Evolutionary conservation across 2,888 invertebrate species (phyloP).

Genomic region (Drepana falcataria): DNA sequence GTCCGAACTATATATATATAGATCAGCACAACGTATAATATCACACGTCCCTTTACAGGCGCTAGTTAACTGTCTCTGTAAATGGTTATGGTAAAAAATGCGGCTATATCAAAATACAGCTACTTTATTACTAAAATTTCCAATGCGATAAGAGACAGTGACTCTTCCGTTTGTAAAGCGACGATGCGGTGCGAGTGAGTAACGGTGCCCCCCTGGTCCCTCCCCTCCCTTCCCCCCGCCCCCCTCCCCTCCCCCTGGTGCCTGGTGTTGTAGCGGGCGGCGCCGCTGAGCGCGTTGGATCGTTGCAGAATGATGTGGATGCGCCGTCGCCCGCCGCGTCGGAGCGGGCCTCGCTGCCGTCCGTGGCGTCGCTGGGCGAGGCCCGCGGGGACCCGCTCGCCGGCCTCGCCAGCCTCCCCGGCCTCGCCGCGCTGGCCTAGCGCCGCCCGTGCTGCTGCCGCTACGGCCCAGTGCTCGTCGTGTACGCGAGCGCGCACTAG

Average conservation of each 20-base stretch:
- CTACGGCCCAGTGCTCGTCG: slow-evolving; percentile 22
- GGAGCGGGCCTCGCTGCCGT: slow-evolving; percentile 49
- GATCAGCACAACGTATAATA: slow-evolving; percentile 50
- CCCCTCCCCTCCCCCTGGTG: slow-evolving; percentile 13
- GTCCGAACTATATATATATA: slow-evolving; percentile 21
- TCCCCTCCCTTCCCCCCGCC: slow-evolving; percentile 18
- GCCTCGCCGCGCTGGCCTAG: slow-evolving; percentile 16
- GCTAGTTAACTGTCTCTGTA: slow-evolving; percentile 40
- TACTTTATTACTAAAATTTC: not conserved
- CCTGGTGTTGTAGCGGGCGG: slow-evolving; percentile 49
- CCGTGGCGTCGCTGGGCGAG: slow-evolving; percentile 41
- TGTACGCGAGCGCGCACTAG: slow-evolving; percentile 18
- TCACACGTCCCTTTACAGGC: slow-evolving; percentile 47
- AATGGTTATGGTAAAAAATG: not conserved
- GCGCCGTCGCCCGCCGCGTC: slow-evolving; percentile 68
- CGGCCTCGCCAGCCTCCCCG: slow-evolving; percentile 13
- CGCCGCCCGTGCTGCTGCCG: slow-evolving; percentile 2
- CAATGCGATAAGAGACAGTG: slow-evolving; percentile 26
- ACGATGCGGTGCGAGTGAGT: slow-evolving; percentile 54
- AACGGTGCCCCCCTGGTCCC: slow-evolving; percentile 49
- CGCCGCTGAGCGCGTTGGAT: slow-evolving; percentile 71
- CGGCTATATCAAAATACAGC: not conserved
- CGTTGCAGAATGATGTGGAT: slow-evolving; percentile 77
- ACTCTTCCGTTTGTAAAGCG: slow-evolving; percentile 32
- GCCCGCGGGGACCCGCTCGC: slow-evolving; percentile 13